Evolutionary conservation across 2,113 vertebrate species (phyloP), one percentile per base, ranked within the genome.

Genomic region (Sisor rabdophorus): DNA sequence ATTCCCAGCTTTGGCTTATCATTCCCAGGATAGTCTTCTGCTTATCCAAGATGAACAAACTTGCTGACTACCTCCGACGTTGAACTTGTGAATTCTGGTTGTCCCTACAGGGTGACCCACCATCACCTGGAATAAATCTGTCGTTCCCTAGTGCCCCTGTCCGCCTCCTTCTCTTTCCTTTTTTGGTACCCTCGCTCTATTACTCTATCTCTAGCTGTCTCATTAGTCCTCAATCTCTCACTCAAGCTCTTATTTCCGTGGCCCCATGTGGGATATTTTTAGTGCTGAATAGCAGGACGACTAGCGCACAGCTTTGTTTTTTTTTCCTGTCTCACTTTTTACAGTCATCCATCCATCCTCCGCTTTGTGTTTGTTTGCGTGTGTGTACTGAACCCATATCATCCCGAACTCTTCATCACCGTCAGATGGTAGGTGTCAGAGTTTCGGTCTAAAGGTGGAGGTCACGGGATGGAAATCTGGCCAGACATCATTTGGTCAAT

Each of bases 241-340:
- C 65, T 68, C 65, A 28, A 28, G 28, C 70, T 55, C 64, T 81
- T 82, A 84, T 87, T 85, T 87, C 82, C 88, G 82, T 83, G 83
- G 82, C 87, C 82, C 86, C 85, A 82, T 80, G 75, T 79, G 68
- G 84, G 89, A 84, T 91, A 91, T 91, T 89, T 90, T 90, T 89
- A 89, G 88, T 85, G 82, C 74, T 80, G 84, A 88, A 87, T 90
- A 86, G 86, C 84, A 85, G 81, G 84, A 84, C 77, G 83, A 84
- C 82, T 86, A 82, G 83, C 81, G 82, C 87, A 86, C 81, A 77
- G 87, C 82, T 80, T 56, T 67, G 78, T 85, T 85, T 75, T 77
- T 73, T 20, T 28, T 53, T 47, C 30, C n/a, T 24, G 20, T 24
- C n/a, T 71, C 50, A 36, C 20, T 53, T 40, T 56, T 71, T 28